phyloP scores from a whole-genome alignment of 2,888 invertebrate genomes.

The Caenorhabditis uteleia region DNA sequence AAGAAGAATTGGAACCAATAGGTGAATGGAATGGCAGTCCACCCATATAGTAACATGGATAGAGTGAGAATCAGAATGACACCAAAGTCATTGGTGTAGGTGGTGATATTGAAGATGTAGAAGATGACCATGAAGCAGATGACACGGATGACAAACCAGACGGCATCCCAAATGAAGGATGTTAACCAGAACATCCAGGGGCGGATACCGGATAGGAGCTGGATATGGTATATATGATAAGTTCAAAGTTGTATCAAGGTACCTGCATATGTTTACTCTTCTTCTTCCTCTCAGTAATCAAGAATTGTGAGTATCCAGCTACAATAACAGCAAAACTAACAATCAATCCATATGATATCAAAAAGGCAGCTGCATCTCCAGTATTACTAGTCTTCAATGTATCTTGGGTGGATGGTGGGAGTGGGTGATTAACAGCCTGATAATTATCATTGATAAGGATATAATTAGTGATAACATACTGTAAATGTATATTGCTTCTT shows the following conservation, averaged over 20 bases:
- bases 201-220: conserved; percentile 56
- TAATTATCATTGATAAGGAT: not conserved
- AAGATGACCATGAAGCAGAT: conserved; percentile 52
- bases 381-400: conserved; percentile 42
- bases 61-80: conserved; percentile 41
- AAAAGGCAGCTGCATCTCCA: conserved; percentile 17
- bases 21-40: conserved; percentile 59
- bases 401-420: conserved; percentile 54
- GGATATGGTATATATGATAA: no score
- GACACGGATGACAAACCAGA: conserved; percentile 52
- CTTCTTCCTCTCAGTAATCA: conserved; percentile 64
- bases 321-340: conserved; percentile 41
- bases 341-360: conserved; percentile 33
- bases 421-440: conserved; percentile 54
- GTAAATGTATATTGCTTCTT: conserved; percentile 31
- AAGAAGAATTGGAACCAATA: conserved; percentile 63
- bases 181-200: conserved; percentile 63
- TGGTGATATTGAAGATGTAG: conserved; percentile 49
- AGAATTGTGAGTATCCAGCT: conserved; percentile 55
- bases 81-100: conserved; percentile 37
- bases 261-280: no score
- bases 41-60: conserved; percentile 52
- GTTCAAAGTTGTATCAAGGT: no score
- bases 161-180: conserved; percentile 58
- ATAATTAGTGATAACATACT: no score